Evolutionary conservation across 2,113 vertebrate species (phyloP).

Genomic region (Hystrix brachyura): DNA sequence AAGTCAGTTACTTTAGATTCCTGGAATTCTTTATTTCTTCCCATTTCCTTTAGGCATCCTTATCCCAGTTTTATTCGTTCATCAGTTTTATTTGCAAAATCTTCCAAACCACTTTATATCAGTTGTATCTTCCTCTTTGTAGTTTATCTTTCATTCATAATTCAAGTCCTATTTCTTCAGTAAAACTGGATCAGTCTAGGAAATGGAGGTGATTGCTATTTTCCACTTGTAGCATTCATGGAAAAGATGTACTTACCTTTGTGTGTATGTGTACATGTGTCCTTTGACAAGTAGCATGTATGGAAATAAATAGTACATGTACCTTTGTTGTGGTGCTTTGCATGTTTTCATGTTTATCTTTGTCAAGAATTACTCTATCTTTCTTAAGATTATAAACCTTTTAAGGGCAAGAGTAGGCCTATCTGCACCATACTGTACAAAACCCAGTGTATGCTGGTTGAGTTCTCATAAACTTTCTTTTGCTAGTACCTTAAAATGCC

Average conservation of each 20-base stretch:
- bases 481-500: neutral
- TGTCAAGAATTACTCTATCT: neutral
- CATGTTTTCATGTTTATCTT: neutral
- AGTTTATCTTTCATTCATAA: neutral
- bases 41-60: neutral
- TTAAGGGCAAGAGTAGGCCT: neutral
- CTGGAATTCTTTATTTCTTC: neutral
- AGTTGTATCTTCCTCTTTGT: neutral
- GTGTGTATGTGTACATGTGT: neutral
- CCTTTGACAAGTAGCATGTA: neutral
- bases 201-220: neutral
- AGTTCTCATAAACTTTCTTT: slow-evolving; percentile 4
- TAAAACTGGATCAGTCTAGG: neutral
- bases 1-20: neutral
- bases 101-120: neutral
- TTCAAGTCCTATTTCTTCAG: neutral
- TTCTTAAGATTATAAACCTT: neutral
- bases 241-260: neutral
- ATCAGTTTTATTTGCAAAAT: slow-evolving; percentile 2
- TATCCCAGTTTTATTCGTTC: neutral
- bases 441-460: neutral
- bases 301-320: neutral
- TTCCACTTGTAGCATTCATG: neutral
- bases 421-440: neutral
- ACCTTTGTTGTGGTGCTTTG: neutral